phyloP scores from a whole-genome alignment of 2,797 vertebrate genomes.

The Lerista edwardsae region DNA sequence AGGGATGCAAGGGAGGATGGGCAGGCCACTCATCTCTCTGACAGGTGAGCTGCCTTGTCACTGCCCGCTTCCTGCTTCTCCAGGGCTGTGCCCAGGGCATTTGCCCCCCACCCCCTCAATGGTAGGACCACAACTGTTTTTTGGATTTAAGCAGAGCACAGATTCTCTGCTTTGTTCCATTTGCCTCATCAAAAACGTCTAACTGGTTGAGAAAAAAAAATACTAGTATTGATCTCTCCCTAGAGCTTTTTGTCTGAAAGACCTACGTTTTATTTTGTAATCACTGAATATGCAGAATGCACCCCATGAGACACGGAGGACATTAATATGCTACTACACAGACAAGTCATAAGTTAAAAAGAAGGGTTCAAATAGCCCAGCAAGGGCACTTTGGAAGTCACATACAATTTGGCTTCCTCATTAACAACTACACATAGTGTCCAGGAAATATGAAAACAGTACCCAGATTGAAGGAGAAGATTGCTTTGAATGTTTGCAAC shows the following conservation, averaged over 20 bases:
- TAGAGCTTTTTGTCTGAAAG: background rate
- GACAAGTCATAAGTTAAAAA: background rate
- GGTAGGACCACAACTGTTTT: no score
- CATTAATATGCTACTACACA: rapidly evolving
- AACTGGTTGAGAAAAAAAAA: background rate
- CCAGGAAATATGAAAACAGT: background rate
- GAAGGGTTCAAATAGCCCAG: background rate
- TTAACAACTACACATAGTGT: background rate
- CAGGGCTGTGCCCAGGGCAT: no score
- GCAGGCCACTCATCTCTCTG: no score
- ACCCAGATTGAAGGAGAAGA: background rate
- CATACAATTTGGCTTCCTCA: background rate
- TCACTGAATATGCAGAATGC: background rate
- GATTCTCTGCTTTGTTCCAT: background rate
- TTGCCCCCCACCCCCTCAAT: no score
- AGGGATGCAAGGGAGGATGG: no score
- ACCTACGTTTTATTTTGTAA: background rate
- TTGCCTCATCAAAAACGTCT: background rate
- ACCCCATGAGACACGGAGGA: background rate
- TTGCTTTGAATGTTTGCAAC: conserved; percentile 68
- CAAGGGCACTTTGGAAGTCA: background rate
- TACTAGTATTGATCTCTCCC: background rate
- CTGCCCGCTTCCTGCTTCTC: no score
- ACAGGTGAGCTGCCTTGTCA: no score
- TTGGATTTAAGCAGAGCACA: background rate